phyloP scores from a whole-genome alignment of 2,797 vertebrate species.

The Myotis daubentonii region DNA sequence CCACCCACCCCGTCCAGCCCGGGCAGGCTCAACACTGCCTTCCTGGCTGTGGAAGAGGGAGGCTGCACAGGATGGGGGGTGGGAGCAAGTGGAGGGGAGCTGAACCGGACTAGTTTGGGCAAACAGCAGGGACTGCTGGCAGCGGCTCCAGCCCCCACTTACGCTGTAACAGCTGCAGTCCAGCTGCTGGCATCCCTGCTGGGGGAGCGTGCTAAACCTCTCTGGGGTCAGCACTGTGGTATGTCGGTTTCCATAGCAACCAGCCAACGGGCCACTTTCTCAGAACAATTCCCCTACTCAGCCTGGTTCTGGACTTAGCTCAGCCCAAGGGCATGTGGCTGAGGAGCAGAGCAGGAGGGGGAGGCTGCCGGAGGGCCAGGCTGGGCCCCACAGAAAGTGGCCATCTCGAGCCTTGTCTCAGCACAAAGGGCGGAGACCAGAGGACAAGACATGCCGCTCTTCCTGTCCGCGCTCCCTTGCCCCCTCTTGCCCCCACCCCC shows the following conservation, averaged over 20 bases:
- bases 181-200: constrained; percentile 94
- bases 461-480: neutral
- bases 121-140: constrained; percentile 79
- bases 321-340: constrained; percentile 85
- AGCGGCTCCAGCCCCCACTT: constrained; percentile 79
- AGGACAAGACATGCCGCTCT: constrained; percentile 5
- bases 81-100: constrained; percentile 40
- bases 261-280: constrained; percentile 89
- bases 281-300: constrained; percentile 90
- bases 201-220: constrained; percentile 90
- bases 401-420: constrained; percentile 37
- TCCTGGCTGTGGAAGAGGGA: neutral
- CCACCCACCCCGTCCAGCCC: neutral
- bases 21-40: neutral
- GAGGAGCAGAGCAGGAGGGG: constrained; percentile 62
- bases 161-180: constrained; percentile 93
- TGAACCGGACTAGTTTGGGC: constrained; percentile 65
- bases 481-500: neutral
- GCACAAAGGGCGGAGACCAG: neutral
- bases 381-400: constrained; percentile 47
- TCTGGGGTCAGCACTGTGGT: constrained; percentile 95
- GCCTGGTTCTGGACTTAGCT: constrained; percentile 85
- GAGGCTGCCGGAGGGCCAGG: constrained; percentile 38
- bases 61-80: neutral
- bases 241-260: constrained; percentile 97